A percentile compares a stretch with the other conserved stretches of the same genome.
These are phyloP conservation scores for Zeus faber DNA, from an alignment of 2,113 vertebrate genomes.

Conservation along the genomic window DNA sequence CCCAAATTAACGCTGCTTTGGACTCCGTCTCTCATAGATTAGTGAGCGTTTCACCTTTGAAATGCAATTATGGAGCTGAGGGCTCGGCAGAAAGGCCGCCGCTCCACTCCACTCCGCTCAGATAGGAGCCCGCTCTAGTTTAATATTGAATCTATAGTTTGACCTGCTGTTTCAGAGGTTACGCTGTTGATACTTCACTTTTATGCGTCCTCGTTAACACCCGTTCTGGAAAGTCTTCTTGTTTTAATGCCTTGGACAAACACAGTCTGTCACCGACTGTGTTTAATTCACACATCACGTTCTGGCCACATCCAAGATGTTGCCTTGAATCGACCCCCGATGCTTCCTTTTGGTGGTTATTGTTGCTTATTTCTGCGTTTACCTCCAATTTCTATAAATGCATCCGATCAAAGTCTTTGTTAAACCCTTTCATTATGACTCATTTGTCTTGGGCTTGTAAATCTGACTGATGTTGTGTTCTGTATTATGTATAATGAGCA, in stretches of 20 bases:
- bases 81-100: constrained; percentile 7
- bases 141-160: constrained; percentile 22
- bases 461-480: no score
- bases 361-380: no score
- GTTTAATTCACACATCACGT: no score
- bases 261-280: constrained; percentile 16
- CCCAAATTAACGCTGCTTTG: constrained; percentile 55
- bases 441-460: no score
- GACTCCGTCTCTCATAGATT: constrained; percentile 64
- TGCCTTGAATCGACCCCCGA: no score
- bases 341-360: no score
- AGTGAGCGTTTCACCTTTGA: constrained; percentile 61
- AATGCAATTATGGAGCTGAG: constrained; percentile 47
- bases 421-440: no score
- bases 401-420: no score
- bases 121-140: constrained; percentile 21
- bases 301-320: no score
- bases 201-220: constrained; percentile 20
- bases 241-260: constrained; percentile 14
- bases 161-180: constrained; percentile 26
- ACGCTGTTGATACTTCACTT: constrained; percentile 14
- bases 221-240: constrained; percentile 20
- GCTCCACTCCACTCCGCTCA: no score
- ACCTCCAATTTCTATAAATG: no score
- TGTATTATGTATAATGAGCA: no score